Evolutionary conservation across 2,797 vertebrate species (phyloP).

Genomic region (Euphonia xanthogaster): DNA sequence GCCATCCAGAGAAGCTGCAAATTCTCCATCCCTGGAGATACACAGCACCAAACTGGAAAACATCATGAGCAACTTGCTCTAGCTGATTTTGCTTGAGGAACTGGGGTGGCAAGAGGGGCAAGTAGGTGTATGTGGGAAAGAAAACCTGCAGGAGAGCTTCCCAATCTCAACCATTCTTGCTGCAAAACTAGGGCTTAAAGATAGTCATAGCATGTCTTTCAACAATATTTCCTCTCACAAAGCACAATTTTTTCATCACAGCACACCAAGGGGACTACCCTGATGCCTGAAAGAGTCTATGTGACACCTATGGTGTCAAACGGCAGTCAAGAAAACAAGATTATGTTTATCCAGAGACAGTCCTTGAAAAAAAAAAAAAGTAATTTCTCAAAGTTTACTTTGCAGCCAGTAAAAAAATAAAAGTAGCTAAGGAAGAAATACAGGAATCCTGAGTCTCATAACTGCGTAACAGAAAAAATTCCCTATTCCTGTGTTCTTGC

Average conservation of each 20-base stretch:
- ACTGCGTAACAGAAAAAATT: background rate
- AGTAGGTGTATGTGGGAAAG: too few relatives aligned
- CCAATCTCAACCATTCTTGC: background rate
- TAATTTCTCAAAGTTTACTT: background rate
- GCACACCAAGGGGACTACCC: background rate
- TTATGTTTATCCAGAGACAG: background rate
- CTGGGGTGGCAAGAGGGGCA: fast-evolving
- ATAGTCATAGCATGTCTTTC: background rate
- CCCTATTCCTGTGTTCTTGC: background rate
- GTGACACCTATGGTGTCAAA: background rate
- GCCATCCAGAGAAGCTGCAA: fast-evolving
- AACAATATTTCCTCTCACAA: background rate
- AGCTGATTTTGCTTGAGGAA: background rate
- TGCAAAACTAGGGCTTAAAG: background rate
- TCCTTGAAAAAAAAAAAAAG: background rate
- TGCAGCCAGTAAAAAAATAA: background rate
- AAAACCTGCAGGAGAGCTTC: background rate
- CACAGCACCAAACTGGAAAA: background rate
- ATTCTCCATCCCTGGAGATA: background rate
- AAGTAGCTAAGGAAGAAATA: background rate
- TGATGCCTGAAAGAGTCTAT: background rate
- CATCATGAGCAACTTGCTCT: background rate
- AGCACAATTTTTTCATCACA: background rate
- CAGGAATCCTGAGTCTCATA: background rate
- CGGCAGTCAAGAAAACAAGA: background rate